A percentile compares a stretch with the other conserved stretches of the same genome.
phyloP scores from a whole-genome alignment of 2,113 vertebrate genomes.

The Parotia lawesii region DNA sequence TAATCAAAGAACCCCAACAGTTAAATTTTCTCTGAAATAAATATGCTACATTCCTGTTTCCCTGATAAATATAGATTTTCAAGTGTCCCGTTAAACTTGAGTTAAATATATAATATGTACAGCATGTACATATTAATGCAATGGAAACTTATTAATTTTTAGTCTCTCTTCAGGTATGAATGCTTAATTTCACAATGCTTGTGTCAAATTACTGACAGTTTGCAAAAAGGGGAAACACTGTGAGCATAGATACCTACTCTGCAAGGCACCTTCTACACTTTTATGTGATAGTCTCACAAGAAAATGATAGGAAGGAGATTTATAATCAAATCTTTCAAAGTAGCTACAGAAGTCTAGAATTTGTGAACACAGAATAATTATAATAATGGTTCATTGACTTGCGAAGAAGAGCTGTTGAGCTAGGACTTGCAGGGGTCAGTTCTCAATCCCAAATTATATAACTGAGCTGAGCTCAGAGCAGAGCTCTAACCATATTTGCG shows the following conservation, averaged over 20 bases:
- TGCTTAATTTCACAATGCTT: conserved; percentile 44
- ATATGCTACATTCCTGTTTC: conserved; percentile 14
- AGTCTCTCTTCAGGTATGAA: conserved; percentile 24
- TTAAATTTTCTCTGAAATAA: conserved; percentile 44
- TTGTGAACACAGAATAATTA: not conserved
- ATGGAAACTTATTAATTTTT: conserved; percentile 45
- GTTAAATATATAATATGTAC: conserved; percentile 31
- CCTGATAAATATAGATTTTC: conserved; percentile 62
- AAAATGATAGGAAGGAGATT: not conserved
- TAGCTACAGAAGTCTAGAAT: not conserved
- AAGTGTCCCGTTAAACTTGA: conserved; percentile 40
- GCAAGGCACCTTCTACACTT: not conserved
- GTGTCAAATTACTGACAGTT: not conserved
- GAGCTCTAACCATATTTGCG: not conserved
- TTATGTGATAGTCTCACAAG: not conserved
- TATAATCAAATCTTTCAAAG: not conserved
- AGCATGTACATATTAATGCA: conserved; percentile 41
- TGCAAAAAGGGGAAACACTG: not conserved
- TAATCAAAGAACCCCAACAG: conserved; percentile 54
- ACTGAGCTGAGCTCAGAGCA: not conserved
- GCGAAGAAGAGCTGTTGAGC: not conserved
- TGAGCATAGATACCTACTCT: not conserved
- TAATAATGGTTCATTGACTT: not conserved
- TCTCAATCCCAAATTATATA: not conserved
- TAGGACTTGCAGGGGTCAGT: not conserved